These are phyloP conservation scores for Orius laevigatus DNA, from an alignment of 1,140 invertebrate genomes.

Conservation along the genomic window DNA sequence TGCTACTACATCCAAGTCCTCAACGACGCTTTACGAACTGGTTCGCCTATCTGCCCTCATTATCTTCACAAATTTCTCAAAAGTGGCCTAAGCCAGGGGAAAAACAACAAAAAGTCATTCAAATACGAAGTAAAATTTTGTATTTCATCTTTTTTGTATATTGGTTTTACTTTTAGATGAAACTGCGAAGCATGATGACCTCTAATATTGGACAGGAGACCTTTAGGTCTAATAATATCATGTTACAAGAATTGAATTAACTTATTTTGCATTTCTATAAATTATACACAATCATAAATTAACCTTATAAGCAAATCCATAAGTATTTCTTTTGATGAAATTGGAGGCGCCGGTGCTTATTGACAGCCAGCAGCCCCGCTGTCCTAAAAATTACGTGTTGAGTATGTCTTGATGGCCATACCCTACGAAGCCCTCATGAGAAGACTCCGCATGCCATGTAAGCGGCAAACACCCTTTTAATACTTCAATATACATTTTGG, in stretches of 20 bases:
- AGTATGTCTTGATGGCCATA: conserved; percentile 53
- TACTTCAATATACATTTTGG: not conserved
- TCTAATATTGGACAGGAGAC: no score
- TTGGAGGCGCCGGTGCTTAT: conserved; percentile 30
- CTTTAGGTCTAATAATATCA: no score
- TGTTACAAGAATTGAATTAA: no score
- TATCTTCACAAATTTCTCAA: not conserved
- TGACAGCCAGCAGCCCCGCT: conserved; percentile 34
- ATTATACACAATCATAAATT: no score
- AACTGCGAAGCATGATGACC: not conserved
- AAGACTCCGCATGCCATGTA: conserved; percentile 28
- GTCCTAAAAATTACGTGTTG: conserved; percentile 43
- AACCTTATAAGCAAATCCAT: no score
- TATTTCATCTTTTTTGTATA: no score
- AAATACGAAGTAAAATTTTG: not conserved
- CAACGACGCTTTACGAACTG: not conserved
- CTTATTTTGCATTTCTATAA: no score
- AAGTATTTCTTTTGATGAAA: no score
- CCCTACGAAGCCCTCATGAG: conserved; percentile 29
- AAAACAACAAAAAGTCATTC: not conserved
- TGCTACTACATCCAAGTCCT: conserved; percentile 2
- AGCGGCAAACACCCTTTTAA: conserved; percentile 45
- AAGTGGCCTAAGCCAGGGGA: not conserved
- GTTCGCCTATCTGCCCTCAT: not conserved
- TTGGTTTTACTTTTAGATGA: not conserved